Evolutionary conservation across 2,888 invertebrate species (phyloP).

Genomic region (Morinoia aosen): DNA sequence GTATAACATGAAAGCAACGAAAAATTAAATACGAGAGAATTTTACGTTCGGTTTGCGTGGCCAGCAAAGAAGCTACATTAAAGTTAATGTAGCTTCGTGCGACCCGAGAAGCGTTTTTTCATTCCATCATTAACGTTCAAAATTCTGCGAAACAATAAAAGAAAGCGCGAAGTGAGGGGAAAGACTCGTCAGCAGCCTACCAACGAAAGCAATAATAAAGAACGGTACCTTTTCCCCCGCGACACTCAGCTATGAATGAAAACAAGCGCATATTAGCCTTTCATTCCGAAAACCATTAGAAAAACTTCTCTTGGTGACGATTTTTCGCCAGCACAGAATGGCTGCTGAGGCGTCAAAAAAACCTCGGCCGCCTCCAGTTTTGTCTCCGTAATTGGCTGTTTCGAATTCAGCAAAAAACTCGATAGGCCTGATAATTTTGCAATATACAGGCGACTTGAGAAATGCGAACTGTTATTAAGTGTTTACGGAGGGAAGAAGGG

Average conservation of each 20-base stretch:
- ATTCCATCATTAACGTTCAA: background rate
- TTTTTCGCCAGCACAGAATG: conserved; percentile 32
- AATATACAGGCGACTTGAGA: conserved; percentile 49
- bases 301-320: conserved; percentile 51
- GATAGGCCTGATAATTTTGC: conserved; percentile 46
- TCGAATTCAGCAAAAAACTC: conserved; percentile 46
- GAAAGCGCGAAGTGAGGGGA: background rate
- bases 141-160: background rate
- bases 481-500: conserved; percentile 40
- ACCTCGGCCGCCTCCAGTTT: background rate
- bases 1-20: background rate
- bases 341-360: conserved; percentile 16
- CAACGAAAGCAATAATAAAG: conserved; percentile 38
- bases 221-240: conserved; percentile 20
- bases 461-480: conserved; percentile 54
- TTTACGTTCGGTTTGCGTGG: background rate
- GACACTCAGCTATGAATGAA: conserved; percentile 52
- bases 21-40: background rate
- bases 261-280: conserved; percentile 52
- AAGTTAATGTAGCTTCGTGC: background rate
- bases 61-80: background rate
- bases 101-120: background rate
- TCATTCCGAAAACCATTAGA: conserved; percentile 52
- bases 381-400: conserved; percentile 49
- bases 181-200: background rate